Evolutionary conservation across 2,113 vertebrate genomes (phyloP).

Genomic region (Rhabdomys dilectus): DNA sequence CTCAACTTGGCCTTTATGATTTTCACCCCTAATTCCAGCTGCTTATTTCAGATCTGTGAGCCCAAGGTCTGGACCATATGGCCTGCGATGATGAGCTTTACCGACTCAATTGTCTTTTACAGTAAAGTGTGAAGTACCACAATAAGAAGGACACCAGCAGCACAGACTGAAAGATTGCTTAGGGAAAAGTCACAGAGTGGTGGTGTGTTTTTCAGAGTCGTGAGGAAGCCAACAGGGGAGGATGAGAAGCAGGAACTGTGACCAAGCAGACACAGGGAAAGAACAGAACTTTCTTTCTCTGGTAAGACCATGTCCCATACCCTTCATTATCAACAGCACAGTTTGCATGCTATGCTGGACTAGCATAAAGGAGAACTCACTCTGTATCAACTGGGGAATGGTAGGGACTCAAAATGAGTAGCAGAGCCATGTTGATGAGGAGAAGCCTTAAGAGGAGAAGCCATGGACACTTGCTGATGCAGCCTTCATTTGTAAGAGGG

Average conservation of each 20-base stretch:
- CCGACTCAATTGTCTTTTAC: background rate
- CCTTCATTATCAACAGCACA: too few species aligned
- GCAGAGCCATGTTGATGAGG: background rate
- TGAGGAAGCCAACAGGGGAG: background rate
- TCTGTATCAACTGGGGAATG: background rate
- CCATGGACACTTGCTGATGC: background rate
- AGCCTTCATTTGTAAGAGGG: accelerated
- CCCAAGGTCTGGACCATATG: background rate
- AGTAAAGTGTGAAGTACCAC: background rate
- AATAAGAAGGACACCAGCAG: background rate
- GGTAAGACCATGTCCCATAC: too few species aligned
- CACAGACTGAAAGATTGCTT: background rate
- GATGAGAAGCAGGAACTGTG: background rate
- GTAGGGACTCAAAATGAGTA: background rate
- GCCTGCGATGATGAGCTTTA: background rate
- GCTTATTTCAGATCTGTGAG: background rate
- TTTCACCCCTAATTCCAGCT: background rate
- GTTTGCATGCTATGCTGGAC: too few species aligned
- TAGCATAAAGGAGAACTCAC: background rate
- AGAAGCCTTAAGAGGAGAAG: background rate
- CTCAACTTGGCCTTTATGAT: background rate
- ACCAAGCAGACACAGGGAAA: background rate
- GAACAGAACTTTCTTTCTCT: background rate
- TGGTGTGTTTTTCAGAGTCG: background rate
- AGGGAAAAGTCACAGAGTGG: background rate